A percentile compares a stretch with the other conserved stretches of the same genome.
Evolutionary conservation across 53 echinoderm and acorn worm genomes (phyloP).

Genomic region (Stichopus horrens): DNA sequence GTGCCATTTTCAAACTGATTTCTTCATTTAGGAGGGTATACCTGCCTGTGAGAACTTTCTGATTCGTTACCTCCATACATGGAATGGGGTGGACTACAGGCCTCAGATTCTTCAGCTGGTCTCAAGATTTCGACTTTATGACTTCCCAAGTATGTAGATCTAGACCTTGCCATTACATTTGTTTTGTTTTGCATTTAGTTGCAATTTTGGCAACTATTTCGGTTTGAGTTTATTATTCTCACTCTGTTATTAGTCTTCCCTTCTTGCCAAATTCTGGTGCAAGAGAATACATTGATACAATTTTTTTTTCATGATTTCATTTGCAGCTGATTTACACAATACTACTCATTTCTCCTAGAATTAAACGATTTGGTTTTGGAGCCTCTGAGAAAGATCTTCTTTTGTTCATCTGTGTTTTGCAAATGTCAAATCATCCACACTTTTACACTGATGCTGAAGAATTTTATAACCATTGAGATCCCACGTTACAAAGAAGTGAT

Average conservation of each 20-base stretch:
- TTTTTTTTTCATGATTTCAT: too few relatives aligned
- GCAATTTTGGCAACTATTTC: too few relatives aligned
- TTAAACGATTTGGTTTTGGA: slow-evolving; percentile 88
- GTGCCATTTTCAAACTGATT: background rate
- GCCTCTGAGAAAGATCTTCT: slow-evolving; percentile 83
- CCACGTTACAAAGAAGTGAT: slow-evolving; percentile 50
- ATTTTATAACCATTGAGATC: slow-evolving; percentile 78
- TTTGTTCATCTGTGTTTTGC: slow-evolving; percentile 90
- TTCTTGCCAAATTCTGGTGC: too few relatives aligned
- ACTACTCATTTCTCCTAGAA: slow-evolving; percentile 44
- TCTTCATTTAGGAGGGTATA: slow-evolving; percentile 68
- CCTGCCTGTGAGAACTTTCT: slow-evolving; percentile 88
- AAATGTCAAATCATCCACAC: slow-evolving; percentile 87
- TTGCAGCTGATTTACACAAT: background rate
- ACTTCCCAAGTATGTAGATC: slow-evolving; percentile 75
- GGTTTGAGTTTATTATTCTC: too few relatives aligned
- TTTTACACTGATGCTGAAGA: slow-evolving; percentile 78
- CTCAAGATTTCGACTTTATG: slow-evolving; percentile 83
- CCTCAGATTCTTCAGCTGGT: slow-evolving; percentile 82
- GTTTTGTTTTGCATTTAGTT: too few relatives aligned
- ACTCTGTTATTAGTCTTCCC: too few relatives aligned
- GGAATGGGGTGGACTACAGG: slow-evolving; percentile 92
- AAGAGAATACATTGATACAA: too few relatives aligned
- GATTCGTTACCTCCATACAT: slow-evolving; percentile 80
- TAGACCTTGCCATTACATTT: too few relatives aligned